Percentiles rank a stretch among this genome's conserved stretches.
These are phyloP conservation scores for Sebastes itinus DNA, from an alignment of 2,797 vertebrate species.

Conservation along the genomic window DNA sequence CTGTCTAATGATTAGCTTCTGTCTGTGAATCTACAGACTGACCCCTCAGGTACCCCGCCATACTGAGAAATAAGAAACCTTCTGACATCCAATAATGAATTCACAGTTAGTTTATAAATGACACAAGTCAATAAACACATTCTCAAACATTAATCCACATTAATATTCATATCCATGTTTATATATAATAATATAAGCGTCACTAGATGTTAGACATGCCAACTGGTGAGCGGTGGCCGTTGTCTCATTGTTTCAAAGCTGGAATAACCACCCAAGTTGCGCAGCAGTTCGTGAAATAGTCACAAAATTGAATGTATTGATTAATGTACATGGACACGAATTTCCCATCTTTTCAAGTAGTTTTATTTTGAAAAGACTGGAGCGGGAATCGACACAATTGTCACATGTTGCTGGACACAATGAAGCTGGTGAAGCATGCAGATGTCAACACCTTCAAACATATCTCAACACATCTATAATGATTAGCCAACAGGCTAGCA, in stretches of 20 bases:
- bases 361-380: too few species aligned
- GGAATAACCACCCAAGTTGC: background rate
- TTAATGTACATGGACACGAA: too few species aligned
- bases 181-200: background rate
- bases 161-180: background rate
- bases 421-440: too few species aligned
- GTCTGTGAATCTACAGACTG: background rate
- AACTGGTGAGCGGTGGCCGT: background rate
- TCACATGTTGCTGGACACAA: too few species aligned
- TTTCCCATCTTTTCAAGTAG: too few species aligned
- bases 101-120: background rate
- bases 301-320: too few species aligned
- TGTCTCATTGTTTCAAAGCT: background rate
- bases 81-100: background rate
- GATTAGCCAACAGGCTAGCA: background rate
- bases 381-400: too few species aligned
- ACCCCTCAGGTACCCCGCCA: background rate
- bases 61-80: background rate
- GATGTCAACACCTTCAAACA: background rate
- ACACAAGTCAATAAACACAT: background rate
- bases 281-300: too few species aligned
- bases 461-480: background rate
- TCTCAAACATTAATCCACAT: background rate
- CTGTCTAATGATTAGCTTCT: background rate
- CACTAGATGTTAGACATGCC: background rate